Base-by-base conservation (phyloP, 2,888 invertebrate species). In the Diadegma fenestrale region DNA sequence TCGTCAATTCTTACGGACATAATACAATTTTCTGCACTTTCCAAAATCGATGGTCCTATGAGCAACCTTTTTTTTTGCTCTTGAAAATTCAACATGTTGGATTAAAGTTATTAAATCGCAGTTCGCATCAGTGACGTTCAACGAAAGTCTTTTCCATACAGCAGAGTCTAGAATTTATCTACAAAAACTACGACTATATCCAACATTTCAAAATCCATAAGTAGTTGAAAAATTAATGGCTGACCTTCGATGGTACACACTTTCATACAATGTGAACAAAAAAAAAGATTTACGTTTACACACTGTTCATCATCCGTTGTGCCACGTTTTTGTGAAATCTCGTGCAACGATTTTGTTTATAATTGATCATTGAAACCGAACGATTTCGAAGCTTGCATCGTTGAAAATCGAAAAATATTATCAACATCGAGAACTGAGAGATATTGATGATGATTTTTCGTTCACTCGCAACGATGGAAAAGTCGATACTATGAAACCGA, bases 241-340 rank as follows among this genome's bases (percentile, higher is more conserved):
- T 54, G 54, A 8, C 19, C 22, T 54, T 54, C 3, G 22, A 54
- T 7, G 51, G 8, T 51, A 19, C 51, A 51, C 51, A 51, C 19
- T 54, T 22, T 10, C 64, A 48, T 30, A 37, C 22, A n/a, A 54
- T 22, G 26, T n/a, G n/a, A n/a, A n/a, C 1, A 33, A 30, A 22
- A 64, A 76, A 48, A 54, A 26, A 14, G 3, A 66, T 54, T 2
- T 64, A 71, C 41, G 71, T 43, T 66, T 66, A 41, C 64, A 54
- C 26, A 26, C 43, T 71, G 51, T 19, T 22, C 61, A 58, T 61
- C 41, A 14, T 14, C 2, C 22, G 22, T 71, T 48, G 63, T 19
- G 30, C 26, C 82, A 33, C 41, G 22, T 58, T 77, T 58, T 82
- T 41, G 30, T 30, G 33, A 82, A 30, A 66, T 77, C 43, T 54